Base-by-base conservation (phyloP, 2,888 invertebrate genomes). In the Brachylomia viminalis region DNA sequence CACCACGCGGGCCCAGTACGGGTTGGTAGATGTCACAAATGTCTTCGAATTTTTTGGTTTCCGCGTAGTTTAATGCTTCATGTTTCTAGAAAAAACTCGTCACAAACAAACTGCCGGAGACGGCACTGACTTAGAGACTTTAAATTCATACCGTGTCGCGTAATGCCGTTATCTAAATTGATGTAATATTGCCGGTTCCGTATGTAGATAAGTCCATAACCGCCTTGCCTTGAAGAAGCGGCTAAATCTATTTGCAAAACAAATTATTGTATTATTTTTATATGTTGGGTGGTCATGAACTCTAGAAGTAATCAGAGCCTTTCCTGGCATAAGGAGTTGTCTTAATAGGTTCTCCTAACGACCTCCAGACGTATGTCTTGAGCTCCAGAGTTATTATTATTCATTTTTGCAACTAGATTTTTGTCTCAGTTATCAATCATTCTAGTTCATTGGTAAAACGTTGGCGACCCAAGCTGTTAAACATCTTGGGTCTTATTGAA, bases 161-260 rank as follows among this genome's bases (percentile, higher is more conserved):
- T 58, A 65, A 61, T 52, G 33, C 68, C 71, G 52, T 68, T 82
- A 82, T 82, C 86, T 68, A 76, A 82, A 72, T 85, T 85, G 49
- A 72, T 52, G 68, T 82, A 61, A 71, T 82, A 56, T 56, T 65
- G 52, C 45, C 47, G 45, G 77, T 76, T 82, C 67, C 75, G 67
- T 52, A 49, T 69, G 54, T 67, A 52, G 13, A 61, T 56, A 42
- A 33, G 59, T 59, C 20, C 20, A 38, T 68, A 58, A 68, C 15
- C 20, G 62, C n/a, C n/a, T 38, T 59, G 23, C 62, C 64, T 84
- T 69, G 65, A 69, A 58, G 17, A 61, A 49, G 56, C 45, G 20
- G 23, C 33, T 52, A 56, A 66, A 69, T 61, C 33, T 61, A 66
- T 69, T 69, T 69, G 49, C n/a, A 42, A 33, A 68, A 52, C 45